Base-by-base conservation (phyloP, 2,113 vertebrate species). In the Abramis brama region DNA sequence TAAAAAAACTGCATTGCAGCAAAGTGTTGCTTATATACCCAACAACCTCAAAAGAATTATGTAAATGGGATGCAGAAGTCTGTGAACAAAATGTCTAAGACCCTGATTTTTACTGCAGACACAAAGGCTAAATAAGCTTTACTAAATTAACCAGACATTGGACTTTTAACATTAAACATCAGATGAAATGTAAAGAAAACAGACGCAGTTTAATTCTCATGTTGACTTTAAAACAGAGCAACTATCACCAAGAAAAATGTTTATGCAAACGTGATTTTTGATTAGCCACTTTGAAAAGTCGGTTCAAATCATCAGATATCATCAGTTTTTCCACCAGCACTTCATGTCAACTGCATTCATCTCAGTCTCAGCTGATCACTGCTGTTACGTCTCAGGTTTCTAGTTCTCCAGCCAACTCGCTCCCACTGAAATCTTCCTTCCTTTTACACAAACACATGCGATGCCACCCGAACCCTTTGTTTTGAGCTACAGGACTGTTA, bases 361-460 rank as follows among this genome's bases (percentile, higher is more conserved):
- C 27, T 27, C 27, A 92, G 89, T 91, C 90, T 89, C 90, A 59
- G 86, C 91, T 90, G 92, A 91, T 92, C 89, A 89, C 88, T 90
- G 91, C 87, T 93, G 92, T 91, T 84, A 89, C 89, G 71, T 47
- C 57, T 88, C 86, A 25, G 21, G n/a, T 59, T 43, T 15, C 76
- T 1, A 33, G 52, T 59, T 21, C 76, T 59, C 33, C 55, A 39
- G 77, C 59, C 59, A 64, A 27, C 13, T 64, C 59, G 39, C 55
- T 64, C 36, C 59, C 39, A 59, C 55, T 60, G 21, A 62, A 60
- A 62, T 15, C 11, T 59, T 23, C 36, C 57, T 27, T 62, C 57
- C 23, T 59, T 6, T 23, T 15, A 76, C 87, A 77, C 2, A 85
- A n/a, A 76, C 83, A 43, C 66, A 71, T 21, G 3, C 36, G 1